Conservation (phyloP, 2,888 invertebrate genomes). For the Acanthococcus lagerstroemiae region DNA sequence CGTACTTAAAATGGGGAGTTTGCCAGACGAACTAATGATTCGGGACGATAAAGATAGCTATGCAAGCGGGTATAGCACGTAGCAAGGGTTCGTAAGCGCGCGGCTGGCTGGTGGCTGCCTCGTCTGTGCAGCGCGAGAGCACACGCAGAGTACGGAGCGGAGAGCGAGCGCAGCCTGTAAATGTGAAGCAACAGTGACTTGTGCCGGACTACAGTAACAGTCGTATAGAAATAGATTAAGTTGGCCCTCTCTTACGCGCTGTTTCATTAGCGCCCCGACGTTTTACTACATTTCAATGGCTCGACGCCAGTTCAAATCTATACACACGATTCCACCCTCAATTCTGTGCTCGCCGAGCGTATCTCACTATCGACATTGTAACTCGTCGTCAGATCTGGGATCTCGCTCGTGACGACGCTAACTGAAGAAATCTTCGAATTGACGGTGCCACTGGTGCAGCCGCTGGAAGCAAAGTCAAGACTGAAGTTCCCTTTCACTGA, state of each 20-base stretch:
- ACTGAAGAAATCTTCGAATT: no score
- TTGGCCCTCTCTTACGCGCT: neutral
- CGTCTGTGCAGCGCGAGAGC: neutral
- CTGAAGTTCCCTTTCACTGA: no score
- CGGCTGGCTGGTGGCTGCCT: neutral
- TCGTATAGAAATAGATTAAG: constrained; percentile 19
- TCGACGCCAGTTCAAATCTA: constrained; percentile 20
- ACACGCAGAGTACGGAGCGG: neutral
- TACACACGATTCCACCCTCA: constrained; percentile 22
- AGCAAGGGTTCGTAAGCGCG: neutral
- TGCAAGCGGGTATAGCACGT: neutral
- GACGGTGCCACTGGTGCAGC: no score
- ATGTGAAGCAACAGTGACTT: constrained; percentile 12
- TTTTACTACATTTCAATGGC: constrained; percentile 22
- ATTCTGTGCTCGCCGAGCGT: neutral
- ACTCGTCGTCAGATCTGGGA: no score
- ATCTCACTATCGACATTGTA: neutral
- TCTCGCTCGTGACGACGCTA: no score
- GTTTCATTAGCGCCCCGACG: constrained; percentile 21
- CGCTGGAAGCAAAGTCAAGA: no score
- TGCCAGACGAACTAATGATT: constrained; percentile 18
- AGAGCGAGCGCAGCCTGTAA: neutral
- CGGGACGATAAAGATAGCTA: constrained; percentile 20
- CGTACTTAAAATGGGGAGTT: constrained; percentile 17
- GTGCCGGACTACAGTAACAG: constrained; percentile 17